Evolutionary conservation across 53 echinoderm and acorn worm species (phyloP), one percentile per base, ranked within the genome.

Genomic region (Mesocentrotus franciscanus): DNA sequence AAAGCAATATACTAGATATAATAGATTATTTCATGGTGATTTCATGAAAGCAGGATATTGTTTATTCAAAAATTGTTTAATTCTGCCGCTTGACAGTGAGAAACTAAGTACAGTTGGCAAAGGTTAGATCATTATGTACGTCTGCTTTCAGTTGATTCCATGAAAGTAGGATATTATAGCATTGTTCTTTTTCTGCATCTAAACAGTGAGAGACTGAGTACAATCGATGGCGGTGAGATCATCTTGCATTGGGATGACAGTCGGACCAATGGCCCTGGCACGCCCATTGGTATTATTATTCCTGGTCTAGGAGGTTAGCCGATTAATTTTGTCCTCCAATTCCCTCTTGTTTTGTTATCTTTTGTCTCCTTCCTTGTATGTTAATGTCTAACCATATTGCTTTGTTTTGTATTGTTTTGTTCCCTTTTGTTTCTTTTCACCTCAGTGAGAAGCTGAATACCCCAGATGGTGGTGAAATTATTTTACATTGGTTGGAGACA

Each of bases 151-250:
- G 39, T 39, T 66, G 17, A 66, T 66, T 66, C 20, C 66, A 20
- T 1, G 66, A 66, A 66, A 66, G 66, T 22, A 66, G 66, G 6
- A 39, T 39, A 39, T 39, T 39, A 39, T 22, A 66, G 66, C 17
- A 0, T 7, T 66, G 66, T 66, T 66, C 20, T 18, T 22, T 66
- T 22, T 66, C 66, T 66, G 20, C 66, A 2, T 66, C 92, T 92
- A 10, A 29, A 39, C 95, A 97, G 98, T 93, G 98, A 98, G 92
- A 96, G 68, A 36, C 78, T 97, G 57, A 74, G 8, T 24, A 96
- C 97, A n/a, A 90, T 96, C 0, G 98, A 98, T 71, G 98, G 98
- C 15, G 97, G 98, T 15, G 97, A 98, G 96, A 97, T 98, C 34
- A 60, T 95, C 29, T 32, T 98, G 17, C 97, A 98, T 90, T 98